Conservation (phyloP, 2,797 vertebrate genomes). For the Buphagus erythrorhynchus region DNA sequence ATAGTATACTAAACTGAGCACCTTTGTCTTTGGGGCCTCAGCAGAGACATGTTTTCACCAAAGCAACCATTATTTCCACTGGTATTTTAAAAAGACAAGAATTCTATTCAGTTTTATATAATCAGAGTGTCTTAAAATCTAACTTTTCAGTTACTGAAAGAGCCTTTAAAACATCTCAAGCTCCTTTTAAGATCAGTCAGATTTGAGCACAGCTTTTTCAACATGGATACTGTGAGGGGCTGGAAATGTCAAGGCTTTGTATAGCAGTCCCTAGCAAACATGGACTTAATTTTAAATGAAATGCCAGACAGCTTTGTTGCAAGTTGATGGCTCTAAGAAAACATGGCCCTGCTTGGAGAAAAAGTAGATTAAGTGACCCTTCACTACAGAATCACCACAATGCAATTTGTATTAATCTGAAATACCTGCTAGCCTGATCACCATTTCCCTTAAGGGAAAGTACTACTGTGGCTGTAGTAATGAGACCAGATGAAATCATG, state of each 20-base stretch:
- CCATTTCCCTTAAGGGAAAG: conserved; percentile 32
- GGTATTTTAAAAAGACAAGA: background rate
- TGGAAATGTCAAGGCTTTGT: background rate
- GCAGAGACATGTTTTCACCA: background rate
- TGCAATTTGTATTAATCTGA: conserved; percentile 33
- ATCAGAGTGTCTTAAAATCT: background rate
- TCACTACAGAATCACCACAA: conserved; percentile 2
- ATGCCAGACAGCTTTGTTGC: background rate
- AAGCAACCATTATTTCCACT: background rate
- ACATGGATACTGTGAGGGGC: background rate
- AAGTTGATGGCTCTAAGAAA: conserved; percentile 25
- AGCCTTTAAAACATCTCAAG: background rate
- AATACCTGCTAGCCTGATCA: conserved; percentile 11
- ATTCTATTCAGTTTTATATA: background rate
- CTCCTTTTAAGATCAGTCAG: background rate
- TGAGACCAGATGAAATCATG: background rate
- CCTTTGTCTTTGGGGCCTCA: background rate
- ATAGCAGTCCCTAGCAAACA: background rate
- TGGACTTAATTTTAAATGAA: conserved; percentile 49
- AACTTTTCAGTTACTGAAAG: background rate
- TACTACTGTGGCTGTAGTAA: background rate
- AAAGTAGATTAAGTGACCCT: conserved; percentile 57
- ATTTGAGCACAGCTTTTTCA: background rate
- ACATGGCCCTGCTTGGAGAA: background rate
- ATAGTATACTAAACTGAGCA: background rate